Conservation (phyloP, 2,888 invertebrate genomes). For the Exephanes ischioxanthus region DNA sequence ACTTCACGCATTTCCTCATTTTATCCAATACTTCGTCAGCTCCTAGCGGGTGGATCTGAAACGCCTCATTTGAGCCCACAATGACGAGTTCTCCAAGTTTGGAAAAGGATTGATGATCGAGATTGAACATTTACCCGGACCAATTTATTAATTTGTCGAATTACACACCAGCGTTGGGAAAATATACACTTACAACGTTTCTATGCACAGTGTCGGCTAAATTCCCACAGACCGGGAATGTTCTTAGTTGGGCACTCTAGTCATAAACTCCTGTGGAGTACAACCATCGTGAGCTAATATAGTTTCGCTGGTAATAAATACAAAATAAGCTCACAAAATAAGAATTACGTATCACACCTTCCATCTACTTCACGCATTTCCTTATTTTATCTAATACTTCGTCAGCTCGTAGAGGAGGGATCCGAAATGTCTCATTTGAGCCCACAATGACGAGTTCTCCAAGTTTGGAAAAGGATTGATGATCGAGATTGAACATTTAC, state of each 20-base stretch:
- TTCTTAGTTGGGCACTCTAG: background rate
- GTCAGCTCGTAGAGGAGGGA: no score
- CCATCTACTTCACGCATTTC: slow-evolving; percentile 35
- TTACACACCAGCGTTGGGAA: background rate
- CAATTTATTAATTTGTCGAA: background rate
- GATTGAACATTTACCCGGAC: background rate
- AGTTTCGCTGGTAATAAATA: slow-evolving; percentile 73
- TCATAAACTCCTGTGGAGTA: slow-evolving; percentile 16
- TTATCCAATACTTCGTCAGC: slow-evolving; percentile 9
- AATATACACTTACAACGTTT: no score
- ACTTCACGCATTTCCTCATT: slow-evolving; percentile 25
- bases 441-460: background rate
- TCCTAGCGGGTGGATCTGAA: no score
- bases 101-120: background rate
- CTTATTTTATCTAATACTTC: slow-evolving; percentile 27
- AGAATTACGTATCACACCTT: slow-evolving; percentile 55
- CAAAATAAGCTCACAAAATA: slow-evolving; percentile 71
- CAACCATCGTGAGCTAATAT: slow-evolving; percentile 68
- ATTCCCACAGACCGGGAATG: background rate
- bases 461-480: background rate
- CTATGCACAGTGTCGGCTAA: background rate
- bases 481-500: background rate
- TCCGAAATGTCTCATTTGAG: no score
- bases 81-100: background rate
- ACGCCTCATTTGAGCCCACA: no score